Evolutionary conservation across 2,797 vertebrate species (phyloP), one percentile per base, ranked within the genome.

Genomic region (Trachurus trachurus): DNA sequence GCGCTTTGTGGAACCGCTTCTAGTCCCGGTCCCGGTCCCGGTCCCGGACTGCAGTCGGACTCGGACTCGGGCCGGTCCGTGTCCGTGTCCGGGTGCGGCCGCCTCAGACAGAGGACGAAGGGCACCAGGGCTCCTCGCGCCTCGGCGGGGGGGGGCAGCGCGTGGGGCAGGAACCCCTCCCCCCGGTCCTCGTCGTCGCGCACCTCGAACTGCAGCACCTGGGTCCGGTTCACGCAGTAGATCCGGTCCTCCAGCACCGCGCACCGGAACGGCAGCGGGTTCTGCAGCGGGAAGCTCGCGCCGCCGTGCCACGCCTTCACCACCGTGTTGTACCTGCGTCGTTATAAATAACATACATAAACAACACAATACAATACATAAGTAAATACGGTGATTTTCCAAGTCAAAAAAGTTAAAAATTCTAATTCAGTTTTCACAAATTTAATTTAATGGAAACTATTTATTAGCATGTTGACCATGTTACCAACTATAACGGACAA

Each of bases 271-370:
- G 97, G 96, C 87, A 94, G 92, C 0, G 94, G 56, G 0, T 95
- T 86, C 0, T 94, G 90, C 31, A 94, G 90, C 86, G 94, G 93
- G 78, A 89, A 83, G 13, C 88, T 84, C 2, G 95, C 89, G 0
- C 95, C 95, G 17, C 95, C 96, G 70, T 94, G 95, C 97, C 97
- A 99, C 84, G 88, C 95, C 83, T 97, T 96, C 76, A 97, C 97
- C 67, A 97, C 94, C 0, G 96, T 96, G 89, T 97, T 98, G 92
- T 98, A 98, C 59, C 94, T 96, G 84, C 26, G 3, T 26, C 26
- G 3, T 26, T 26, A 26, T 26, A 26, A 26, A 26, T 26, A 26
- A 26, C 1, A 26, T 26, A 26, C 26, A 26, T 1, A 26, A 1
- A 26, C 26, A 26, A 26, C 26, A 26, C 3, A 26, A 26, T 26